Evolutionary conservation across 2,113 vertebrate species (phyloP).

Genomic region (Stigmatopora nigra): DNA sequence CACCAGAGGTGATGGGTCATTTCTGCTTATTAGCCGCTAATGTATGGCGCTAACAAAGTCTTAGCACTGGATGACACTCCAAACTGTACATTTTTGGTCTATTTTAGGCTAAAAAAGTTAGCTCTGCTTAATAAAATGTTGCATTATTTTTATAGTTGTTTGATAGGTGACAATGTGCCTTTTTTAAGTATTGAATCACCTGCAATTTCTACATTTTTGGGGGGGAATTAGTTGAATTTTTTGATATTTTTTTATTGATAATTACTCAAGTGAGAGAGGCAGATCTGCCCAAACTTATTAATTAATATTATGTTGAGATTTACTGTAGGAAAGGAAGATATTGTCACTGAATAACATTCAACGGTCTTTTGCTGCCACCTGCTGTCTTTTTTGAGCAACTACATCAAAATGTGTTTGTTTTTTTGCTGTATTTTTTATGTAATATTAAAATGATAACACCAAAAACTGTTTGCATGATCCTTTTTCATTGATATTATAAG

Average conservation of each 20-base stretch:
- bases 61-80: conserved; percentile 29
- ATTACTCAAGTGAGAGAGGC: conserved; percentile 63
- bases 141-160: conserved; percentile 38
- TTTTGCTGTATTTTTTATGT: too few species aligned
- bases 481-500: too few species aligned
- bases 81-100: not conserved
- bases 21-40: not conserved
- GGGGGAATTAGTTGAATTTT: conserved; percentile 48
- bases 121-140: conserved; percentile 8
- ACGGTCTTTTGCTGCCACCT: conserved; percentile 47
- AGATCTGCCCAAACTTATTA: conserved; percentile 56
- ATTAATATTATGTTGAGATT: not conserved
- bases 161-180: conserved; percentile 69
- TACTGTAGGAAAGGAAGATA: not conserved
- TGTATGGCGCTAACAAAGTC: conserved; percentile 5
- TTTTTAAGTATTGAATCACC: conserved; percentile 52
- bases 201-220: conserved; percentile 49
- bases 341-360: not conserved
- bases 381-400: conserved; percentile 17
- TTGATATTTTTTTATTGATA: conserved; percentile 65
- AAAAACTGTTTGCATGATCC: too few species aligned
- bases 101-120: conserved; percentile 4
- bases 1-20: conserved; percentile 7
- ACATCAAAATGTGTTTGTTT: not conserved
- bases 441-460: too few species aligned